Evolutionary conservation across 2,888 invertebrate species (phyloP).

Genomic region (Epirrita christyi): DNA sequence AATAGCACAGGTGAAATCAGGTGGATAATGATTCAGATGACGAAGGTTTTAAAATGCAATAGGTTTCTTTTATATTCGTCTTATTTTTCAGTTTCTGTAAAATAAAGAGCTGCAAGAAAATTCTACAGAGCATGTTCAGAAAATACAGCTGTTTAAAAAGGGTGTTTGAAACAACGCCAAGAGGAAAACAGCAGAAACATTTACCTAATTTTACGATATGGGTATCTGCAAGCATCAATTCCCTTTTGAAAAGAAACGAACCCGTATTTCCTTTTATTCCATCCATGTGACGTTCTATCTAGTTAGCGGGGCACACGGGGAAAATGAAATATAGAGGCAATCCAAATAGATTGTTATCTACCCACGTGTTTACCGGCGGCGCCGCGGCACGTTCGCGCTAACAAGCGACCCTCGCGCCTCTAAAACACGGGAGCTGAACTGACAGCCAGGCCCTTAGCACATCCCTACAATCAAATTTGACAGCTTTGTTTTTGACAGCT

Average conservation of each 20-base stretch:
- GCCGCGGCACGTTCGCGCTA: conserved; percentile 80
- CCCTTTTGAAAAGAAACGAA: conserved; percentile 61
- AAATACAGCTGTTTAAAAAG: not conserved
- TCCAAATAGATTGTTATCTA: conserved; percentile 85
- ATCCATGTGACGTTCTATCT: conserved; percentile 71
- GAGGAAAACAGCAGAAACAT: conserved; percentile 28
- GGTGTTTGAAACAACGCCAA: conserved; percentile 11
- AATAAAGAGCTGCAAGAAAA: not conserved
- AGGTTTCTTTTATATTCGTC: no score
- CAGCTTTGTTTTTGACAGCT: conserved; percentile 75
- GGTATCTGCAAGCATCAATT: conserved; percentile 44
- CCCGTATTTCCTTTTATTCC: conserved; percentile 70
- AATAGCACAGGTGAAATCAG: no score
- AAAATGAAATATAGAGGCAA: conserved; percentile 86
- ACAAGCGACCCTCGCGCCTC: conserved; percentile 71
- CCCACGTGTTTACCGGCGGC: conserved; percentile 82
- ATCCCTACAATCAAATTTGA: conserved; percentile 57
- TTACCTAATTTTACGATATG: conserved; percentile 36
- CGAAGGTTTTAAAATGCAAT: no score
- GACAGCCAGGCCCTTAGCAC: conserved; percentile 65
- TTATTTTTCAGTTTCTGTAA: no score
- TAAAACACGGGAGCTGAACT: conserved; percentile 59
- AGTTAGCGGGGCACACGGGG: conserved; percentile 79
- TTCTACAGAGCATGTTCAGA: not conserved
- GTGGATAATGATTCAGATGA: no score